Base-by-base conservation (phyloP, 2,888 invertebrate species). In the Dorcus hopei region DNA sequence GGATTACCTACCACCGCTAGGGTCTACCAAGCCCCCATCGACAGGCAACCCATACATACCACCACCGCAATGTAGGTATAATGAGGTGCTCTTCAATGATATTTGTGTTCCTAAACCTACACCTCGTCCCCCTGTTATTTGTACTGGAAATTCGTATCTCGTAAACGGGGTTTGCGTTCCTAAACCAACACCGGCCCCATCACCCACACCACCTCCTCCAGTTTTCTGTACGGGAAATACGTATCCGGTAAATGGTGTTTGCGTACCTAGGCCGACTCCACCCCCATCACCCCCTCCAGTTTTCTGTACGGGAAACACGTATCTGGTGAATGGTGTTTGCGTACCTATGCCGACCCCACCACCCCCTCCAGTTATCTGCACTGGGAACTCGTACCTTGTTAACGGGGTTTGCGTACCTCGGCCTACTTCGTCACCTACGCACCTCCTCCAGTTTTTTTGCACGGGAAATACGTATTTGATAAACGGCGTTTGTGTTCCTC, bases 1-100 rank as follows among this genome's bases (percentile, higher is more conserved):
- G 2, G 74, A 72, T 11, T 79, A 79, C 62, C 65, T 79, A 23
- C 79, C 79, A 38, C 79, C 79, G 7, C 61, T 68, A 38, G 68
- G 67, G 26, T 53, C 52, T 1, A 63, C 64, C 33, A 66, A 59
- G 14, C 65, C 63, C n/a, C 64, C 65, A 48, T 52, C 55, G 45
- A 61, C 65, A 45, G 38, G 26, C 3, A 41, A 41, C 38, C 41
- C 40, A 7, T 48, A 55, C 38, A 55, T 59, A 14, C 58, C 58
- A 8, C 58, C 57, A 6, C 33, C 38, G 8, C 16, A 45, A 45
- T 54, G 54, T 49, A n/a, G 38, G 9, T 39, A 42, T n/a, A 50
- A 50, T n/a, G 50, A 56, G 16, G 50, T 43, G 6, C 52, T 54
- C 11, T 26, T 56, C 9, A 56, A 56, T 42, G 56, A 56, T 40